Evolutionary conservation across 64 coral and sea anemone species (phyloP).

Genomic region (Stichodactyla mertensii): DNA sequence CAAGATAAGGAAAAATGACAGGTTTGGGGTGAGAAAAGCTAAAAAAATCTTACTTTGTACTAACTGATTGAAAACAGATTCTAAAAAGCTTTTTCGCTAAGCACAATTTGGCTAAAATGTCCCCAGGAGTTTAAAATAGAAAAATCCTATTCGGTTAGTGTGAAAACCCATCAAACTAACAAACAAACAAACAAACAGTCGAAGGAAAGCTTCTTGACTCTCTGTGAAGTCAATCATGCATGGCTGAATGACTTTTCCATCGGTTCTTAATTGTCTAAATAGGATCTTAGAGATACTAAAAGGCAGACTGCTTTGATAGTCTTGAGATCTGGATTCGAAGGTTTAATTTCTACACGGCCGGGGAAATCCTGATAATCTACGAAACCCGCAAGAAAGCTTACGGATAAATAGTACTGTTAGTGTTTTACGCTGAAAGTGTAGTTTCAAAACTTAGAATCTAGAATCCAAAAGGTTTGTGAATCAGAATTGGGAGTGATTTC

Average conservation of each 20-base stretch:
- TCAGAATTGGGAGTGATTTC: too few species aligned
- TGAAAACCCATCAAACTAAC: not conserved
- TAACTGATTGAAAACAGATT: not conserved
- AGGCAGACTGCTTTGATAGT: not conserved
- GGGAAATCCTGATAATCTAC: not conserved
- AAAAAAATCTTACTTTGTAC: not conserved
- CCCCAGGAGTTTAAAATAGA: not conserved
- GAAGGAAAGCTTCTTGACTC: not conserved
- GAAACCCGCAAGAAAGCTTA: not conserved
- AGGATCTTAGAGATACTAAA: not conserved
- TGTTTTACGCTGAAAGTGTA: too few species aligned
- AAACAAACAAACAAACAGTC: not conserved
- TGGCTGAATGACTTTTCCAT: not conserved
- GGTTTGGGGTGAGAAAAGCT: not conserved
- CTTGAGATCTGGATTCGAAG: not conserved
- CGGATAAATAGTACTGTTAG: too few species aligned
- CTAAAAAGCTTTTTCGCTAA: not conserved
- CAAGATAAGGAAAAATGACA: not conserved
- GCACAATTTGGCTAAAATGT: not conserved
- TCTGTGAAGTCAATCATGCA: not conserved
- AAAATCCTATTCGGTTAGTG: not conserved
- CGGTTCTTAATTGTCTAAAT: not conserved
- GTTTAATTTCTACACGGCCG: not conserved
- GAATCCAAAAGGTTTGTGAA: too few species aligned
- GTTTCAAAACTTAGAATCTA: too few species aligned